Percentiles rank a stretch among this genome's conserved stretches.
phyloP scores from a whole-genome alignment of 2,797 vertebrate species.

The Urosaurus nigricauda region DNA sequence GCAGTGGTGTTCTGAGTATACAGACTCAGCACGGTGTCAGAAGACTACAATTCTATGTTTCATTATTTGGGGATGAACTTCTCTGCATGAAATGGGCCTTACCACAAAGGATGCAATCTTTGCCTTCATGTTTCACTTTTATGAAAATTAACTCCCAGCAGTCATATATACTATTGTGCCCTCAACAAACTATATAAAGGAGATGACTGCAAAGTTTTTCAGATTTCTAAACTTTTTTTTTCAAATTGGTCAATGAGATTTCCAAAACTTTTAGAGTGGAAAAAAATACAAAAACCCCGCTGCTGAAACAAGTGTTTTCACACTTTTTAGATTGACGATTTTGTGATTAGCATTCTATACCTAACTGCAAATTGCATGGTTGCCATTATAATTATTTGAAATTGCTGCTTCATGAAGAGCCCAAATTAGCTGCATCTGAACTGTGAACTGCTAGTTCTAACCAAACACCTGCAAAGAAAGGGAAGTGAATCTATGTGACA shows the following conservation, averaged over 20 bases:
- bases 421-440: slow-evolving; percentile 59
- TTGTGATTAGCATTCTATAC: slow-evolving; percentile 67
- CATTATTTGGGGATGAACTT: background rate
- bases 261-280: background rate
- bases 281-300: slow-evolving; percentile 4
- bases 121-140: too few relatives aligned
- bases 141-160: background rate
- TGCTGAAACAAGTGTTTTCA: slow-evolving; percentile 67
- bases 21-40: background rate
- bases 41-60: background rate
- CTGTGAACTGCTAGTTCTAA: slow-evolving; percentile 58
- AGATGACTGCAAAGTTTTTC: background rate
- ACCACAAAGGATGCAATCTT: background rate
- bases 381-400: slow-evolving; percentile 71
- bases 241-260: background rate
- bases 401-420: slow-evolving; percentile 58
- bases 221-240: background rate
- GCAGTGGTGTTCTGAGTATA: background rate
- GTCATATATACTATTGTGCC: background rate
- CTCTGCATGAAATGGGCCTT: background rate
- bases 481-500: slow-evolving; percentile 29
- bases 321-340: slow-evolving; percentile 67
- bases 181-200: background rate
- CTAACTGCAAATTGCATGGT: slow-evolving; percentile 67
- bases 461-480: slow-evolving; percentile 37